A percentile compares a stretch with the other conserved stretches of the same genome.
Evolutionary conservation across 2,797 vertebrate genomes (phyloP).

Genomic region (Sphaeramia orbicularis): DNA sequence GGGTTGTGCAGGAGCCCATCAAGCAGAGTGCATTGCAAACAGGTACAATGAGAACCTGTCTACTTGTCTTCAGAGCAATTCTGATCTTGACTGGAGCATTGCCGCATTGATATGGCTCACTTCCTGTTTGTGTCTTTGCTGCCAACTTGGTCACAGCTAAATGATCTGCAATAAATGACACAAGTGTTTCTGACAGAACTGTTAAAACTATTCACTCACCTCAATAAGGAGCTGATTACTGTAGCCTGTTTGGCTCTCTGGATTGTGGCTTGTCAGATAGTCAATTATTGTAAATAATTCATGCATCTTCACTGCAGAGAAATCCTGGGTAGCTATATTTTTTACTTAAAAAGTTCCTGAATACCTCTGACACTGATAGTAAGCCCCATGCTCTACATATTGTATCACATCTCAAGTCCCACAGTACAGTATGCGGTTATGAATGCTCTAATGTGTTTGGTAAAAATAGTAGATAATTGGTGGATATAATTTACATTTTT

Average conservation of each 20-base stretch:
- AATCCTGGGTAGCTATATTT: conserved; percentile 15
- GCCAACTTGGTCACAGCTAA: conserved; percentile 65
- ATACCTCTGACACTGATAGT: conserved; percentile 14
- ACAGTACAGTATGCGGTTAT: conserved; percentile 1
- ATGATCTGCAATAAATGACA: conserved; percentile 57
- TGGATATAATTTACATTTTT: conserved; percentile 41
- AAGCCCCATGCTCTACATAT: conserved; percentile 16
- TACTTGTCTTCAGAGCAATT: conserved; percentile 50
- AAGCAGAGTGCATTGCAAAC: conserved; percentile 47
- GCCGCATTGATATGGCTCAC: conserved; percentile 40
- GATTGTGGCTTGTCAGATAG: conserved; percentile 25
- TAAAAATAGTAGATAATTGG: conserved; percentile 47
- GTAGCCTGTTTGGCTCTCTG: conserved; percentile 38
- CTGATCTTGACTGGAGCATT: conserved; percentile 43
- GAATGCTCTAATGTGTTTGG: conserved; percentile 6
- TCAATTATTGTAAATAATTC: conserved; percentile 62
- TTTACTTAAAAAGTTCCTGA: conserved; percentile 31
- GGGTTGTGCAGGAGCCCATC: conserved; percentile 39
- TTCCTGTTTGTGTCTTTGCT: conserved; percentile 58
- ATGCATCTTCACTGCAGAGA: conserved; percentile 25
- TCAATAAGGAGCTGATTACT: conserved; percentile 50
- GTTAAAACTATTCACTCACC: conserved; percentile 55
- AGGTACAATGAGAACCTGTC: conserved; percentile 56
- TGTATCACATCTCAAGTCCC: conserved; percentile 20
- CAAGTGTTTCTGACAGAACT: conserved; percentile 53